Evolutionary conservation across 2,888 invertebrate species (phyloP).

Genomic region (Drosophila helvetica): DNA sequence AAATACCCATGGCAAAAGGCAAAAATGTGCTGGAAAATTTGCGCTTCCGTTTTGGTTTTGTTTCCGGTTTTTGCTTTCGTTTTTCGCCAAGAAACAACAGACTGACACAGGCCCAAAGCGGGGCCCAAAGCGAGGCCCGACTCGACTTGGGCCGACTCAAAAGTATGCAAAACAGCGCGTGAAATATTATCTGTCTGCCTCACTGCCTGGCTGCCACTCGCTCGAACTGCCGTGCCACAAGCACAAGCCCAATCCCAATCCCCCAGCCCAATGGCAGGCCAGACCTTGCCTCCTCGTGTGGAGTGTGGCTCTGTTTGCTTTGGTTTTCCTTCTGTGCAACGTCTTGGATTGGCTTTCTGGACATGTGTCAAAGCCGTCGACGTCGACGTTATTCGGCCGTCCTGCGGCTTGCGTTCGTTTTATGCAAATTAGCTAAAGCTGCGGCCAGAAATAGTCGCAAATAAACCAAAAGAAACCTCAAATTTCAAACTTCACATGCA

Average conservation of each 20-base stretch:
- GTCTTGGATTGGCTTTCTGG: constrained; percentile 56
- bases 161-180: constrained; percentile 75
- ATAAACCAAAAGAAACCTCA: constrained; percentile 19
- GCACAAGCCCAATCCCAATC: neutral
- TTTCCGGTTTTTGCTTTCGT: constrained; percentile 76
- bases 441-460: constrained; percentile 57
- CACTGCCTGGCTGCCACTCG: constrained; percentile 33
- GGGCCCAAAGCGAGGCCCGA: constrained; percentile 5
- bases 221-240: constrained; percentile 12
- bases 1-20: constrained; percentile 25
- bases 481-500: constrained; percentile 13
- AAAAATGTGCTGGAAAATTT: constrained; percentile 81
- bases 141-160: constrained; percentile 35
- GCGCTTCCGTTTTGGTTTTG: constrained; percentile 81
- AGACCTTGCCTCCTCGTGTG: constrained; percentile 2
- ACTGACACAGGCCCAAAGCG: constrained; percentile 18
- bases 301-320: constrained; percentile 41
- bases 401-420: constrained; percentile 22
- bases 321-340: constrained; percentile 43
- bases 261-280: constrained; percentile 11
- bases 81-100: constrained; percentile 22
- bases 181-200: constrained; percentile 79
- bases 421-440: constrained; percentile 67
- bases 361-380: constrained; percentile 73
- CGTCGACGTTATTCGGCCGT: constrained; percentile 42